Base-by-base conservation (phyloP, 2,888 invertebrate genomes). In the Petrolisthes cinctipes region DNA sequence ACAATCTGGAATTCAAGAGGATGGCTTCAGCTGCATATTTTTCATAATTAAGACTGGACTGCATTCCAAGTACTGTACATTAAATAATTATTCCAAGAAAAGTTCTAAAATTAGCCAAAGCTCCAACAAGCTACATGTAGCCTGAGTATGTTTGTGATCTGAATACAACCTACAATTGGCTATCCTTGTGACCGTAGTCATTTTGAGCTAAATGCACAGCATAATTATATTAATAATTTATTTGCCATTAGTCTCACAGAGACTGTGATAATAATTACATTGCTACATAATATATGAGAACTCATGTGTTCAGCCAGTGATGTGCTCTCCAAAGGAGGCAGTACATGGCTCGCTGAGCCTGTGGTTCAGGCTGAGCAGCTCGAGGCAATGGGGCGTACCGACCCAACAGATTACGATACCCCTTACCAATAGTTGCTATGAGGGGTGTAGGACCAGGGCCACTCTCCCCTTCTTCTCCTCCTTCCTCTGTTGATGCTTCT, bases 341-440 rank as follows among this genome's bases (percentile, higher is more conserved):
- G 92, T 95, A 95, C 93, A 94, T 94, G 37, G 95, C 93, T 90
- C 93, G 86, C 83, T 92, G 91, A 53, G 90, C 73, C 51, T 89
- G 83, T 86, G 66, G 89, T 83, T 91, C 91, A 23, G 73, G 89
- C 82, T 79, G 86, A 20, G 87, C 61, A 53, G 89, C 75, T 76
- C 89, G 79, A 23, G 89, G 89, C 20, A 86, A 71, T 54, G 92
- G 91, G 14, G 92, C 91, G 91, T 92, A 93, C 7, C 93, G 92
- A 68, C 92, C 91, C 75, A 94, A 92, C 82, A 98, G 94, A 91
- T 96, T 97, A 17, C 97, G 94, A 93, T 97, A 97, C 0, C 97
- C 97, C 91, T 95, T 94, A 0, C 97, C 97, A 89, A 97, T 95
- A 0, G 97, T 97, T 0, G 95, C 97, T 90, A 97, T 87, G 81